A percentile compares a stretch with the other conserved stretches of the same genome.
These are phyloP conservation scores for Meloidogyne exigua DNA, from an alignment of 1,140 invertebrate species.

Conservation along the genomic window DNA sequence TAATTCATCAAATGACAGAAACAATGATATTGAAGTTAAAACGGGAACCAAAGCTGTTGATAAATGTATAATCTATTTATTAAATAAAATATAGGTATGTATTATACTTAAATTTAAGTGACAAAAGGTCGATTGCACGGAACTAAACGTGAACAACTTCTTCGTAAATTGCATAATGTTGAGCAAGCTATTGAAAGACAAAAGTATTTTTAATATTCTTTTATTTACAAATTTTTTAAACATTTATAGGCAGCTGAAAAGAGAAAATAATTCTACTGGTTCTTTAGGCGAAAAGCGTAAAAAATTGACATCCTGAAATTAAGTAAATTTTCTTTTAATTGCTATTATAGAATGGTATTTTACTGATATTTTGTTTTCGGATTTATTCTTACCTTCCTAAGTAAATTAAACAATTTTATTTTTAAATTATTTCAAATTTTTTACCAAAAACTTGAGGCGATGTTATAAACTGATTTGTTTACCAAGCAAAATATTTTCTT, in stretches of 20 bases:
- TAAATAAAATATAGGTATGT: no score
- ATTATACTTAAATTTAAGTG: neutral
- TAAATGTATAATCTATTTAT: neutral
- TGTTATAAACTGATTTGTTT: no score
- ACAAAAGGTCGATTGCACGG: neutral
- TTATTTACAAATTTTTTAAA: neutral
- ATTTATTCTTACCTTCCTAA: no score
- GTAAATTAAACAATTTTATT: no score
- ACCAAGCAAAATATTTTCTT: no score
- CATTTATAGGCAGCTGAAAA: neutral
- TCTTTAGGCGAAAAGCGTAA: neutral
- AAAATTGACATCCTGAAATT: neutral
- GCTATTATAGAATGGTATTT: neutral
- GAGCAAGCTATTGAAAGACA: conserved; percentile 16
- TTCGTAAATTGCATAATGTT: conserved; percentile 11
- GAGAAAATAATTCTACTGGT: neutral
- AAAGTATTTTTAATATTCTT: neutral
- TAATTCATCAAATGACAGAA: neutral
- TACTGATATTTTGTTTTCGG: no score
- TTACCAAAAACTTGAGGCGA: no score
- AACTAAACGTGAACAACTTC: conserved; percentile 14
- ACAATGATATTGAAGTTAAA: neutral
- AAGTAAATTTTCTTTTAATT: neutral
- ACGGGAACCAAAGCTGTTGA: neutral
- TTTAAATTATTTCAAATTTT: no score